Base-by-base conservation (phyloP, 2,797 vertebrate genomes). In the Pteronotus mesoamericanus region DNA sequence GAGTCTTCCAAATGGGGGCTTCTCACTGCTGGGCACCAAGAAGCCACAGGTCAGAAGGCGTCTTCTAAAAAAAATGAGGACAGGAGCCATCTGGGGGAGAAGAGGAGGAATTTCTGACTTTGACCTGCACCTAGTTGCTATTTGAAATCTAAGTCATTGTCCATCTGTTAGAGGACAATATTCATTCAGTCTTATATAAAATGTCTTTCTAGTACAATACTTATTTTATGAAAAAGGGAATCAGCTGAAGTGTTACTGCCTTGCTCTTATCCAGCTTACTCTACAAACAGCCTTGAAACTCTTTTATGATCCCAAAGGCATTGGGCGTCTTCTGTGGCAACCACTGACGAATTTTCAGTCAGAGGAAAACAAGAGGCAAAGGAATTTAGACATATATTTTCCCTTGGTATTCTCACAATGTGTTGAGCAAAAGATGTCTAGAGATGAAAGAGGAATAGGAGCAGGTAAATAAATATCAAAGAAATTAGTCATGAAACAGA, bases 261-360 rank as follows among this genome's bases (percentile, higher is more conserved):
- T 93, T 77, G 22, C 46, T 90, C 61, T 88, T 72, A 94, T 94
- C 80, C 87, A 94, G 78, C 80, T 66, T 48, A 93, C 68, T 89
- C 84, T 91, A 79, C 15, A 87, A 86, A 92, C 22, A 74, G 12
- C 29, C 87, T 66, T 86, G 59, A 86, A 94, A 80, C 3, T 48
- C 53, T 57, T 84, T 94, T 91, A 53, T 89, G 59, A 75, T 91
- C 26, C 26, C 51, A 53, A 57, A 82, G 42, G 26, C 39, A 9
- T 39, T 37, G 21, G 64, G 89, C 42, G 72, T 42, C 26, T 42
- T 89, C 64, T 89, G 4, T 24, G 39, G 32, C 22, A 42, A 59
- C 34, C 2, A 42, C 0, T 90, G 61, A 74, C 79, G 75, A 42
- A 68, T 93, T 96, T 96, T 89, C 32, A 91, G 16, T 75, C 66